Evolutionary conservation across 2,113 vertebrate species (phyloP), one percentile per base, ranked within the genome.

Genomic region (Columbina picui): DNA sequence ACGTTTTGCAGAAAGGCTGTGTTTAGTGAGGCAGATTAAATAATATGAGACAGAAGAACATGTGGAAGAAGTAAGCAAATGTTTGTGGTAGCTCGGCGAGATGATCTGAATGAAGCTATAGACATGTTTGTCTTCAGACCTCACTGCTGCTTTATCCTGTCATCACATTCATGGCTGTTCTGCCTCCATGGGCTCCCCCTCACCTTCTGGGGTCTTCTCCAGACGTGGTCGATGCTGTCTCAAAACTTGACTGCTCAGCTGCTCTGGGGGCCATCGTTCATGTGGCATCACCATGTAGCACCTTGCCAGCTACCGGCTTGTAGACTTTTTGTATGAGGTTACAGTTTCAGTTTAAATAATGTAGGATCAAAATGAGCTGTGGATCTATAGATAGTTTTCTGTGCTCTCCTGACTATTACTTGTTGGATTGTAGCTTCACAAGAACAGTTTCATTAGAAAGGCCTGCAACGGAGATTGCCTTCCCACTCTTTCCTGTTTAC

Each of bases 401-500:
- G 64, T 47, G 50, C 27, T 86, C 47, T 79, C 29, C 68, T 61
- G 41, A 23, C 56, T 74, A 30, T 94, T 93, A 39, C 63, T 86
- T 22, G 9, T 9, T 68, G 68, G 55, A 82, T 1, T 83, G 45
- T 69, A 61, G 30, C 55, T 94, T 77, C 63, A 63, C 41, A 76
- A 87, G 36, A 30, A 9, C 6, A 36, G 70, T 65, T 93, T 84
- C 88, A 81, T 84, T 74, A 86, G 85, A 34, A 86, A 90, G 76
- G 64, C 47, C 88, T 86, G 47, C n/a, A 41, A 64, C 2, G 1
- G 88, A 88, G 63, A 84, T 88, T 86, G 63, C 23, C 68, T 92
- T 90, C 85, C 90, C 70, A 80, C 60, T 93, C 92, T 65, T 92
- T 93, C 90, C 94, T 94, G 43, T 89, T 94, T 92, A 84, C 45